These are phyloP conservation scores for Drosophila baimaii DNA, from an alignment of 1,140 invertebrate genomes.

Conservation along the genomic window DNA sequence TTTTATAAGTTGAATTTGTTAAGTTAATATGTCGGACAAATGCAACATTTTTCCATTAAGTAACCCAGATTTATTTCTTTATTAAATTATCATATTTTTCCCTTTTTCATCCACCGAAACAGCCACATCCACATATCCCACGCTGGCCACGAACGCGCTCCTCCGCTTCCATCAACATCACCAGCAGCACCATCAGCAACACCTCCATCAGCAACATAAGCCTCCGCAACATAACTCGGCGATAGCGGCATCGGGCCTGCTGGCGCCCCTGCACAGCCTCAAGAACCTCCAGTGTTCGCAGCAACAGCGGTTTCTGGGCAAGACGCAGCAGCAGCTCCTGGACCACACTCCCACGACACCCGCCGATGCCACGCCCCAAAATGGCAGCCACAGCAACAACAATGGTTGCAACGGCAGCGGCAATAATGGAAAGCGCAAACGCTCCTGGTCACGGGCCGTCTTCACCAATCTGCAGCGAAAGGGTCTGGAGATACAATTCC, in stretches of 20 bases:
- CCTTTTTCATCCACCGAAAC: not conserved
- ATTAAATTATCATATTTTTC: not conserved
- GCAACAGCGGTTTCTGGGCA: conserved; percentile 64
- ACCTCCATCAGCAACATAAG: conserved; percentile 46
- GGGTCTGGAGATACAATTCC: conserved; percentile 96
- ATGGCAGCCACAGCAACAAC: conserved; percentile 27
- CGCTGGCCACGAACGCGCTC: conserved; percentile 66
- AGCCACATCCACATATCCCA: conserved; percentile 56
- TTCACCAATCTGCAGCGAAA: conserved; percentile 97
- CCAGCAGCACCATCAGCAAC: conserved; percentile 48
- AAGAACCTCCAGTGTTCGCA: conserved; percentile 64
- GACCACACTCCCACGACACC: conserved; percentile 57
- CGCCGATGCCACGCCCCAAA: conserved; percentile 32
- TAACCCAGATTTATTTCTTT: not conserved
- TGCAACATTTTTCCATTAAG: not conserved
- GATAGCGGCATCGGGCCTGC: conserved; percentile 36
- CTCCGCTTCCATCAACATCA: conserved; percentile 78
- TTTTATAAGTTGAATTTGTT: not conserved
- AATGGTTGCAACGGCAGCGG: conserved; percentile 2
- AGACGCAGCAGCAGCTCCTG: conserved; percentile 46
- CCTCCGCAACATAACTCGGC: conserved; percentile 52
- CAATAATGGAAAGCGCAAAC: conserved; percentile 89
- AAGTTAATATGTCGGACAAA: not conserved
- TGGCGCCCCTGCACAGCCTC: conserved; percentile 61
- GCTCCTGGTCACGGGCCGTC: conserved; percentile 97